phyloP scores from a whole-genome alignment of 1,140 invertebrate genomes.

The Hydropsyche tenuis region DNA sequence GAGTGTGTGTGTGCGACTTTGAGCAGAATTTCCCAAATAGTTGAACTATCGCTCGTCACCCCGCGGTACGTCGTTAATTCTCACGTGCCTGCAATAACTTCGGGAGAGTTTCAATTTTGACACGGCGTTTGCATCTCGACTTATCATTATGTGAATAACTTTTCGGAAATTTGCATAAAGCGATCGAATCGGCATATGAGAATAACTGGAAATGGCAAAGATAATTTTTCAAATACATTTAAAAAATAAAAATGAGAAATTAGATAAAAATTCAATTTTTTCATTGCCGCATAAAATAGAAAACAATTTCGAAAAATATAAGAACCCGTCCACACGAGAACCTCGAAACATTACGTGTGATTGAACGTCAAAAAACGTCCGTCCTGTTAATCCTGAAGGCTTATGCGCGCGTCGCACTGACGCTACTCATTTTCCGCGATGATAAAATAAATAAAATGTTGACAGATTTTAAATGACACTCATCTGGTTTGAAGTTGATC shows the following conservation, averaged over 20 bases:
- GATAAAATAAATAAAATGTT: slow-evolving; percentile 43
- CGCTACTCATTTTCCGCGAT: slow-evolving; percentile 34
- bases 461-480: slow-evolving; percentile 42
- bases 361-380: slow-evolving; percentile 19
- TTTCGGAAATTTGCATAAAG: too few species aligned
- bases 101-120: too few species aligned
- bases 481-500: slow-evolving; percentile 40
- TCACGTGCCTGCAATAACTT: not conserved
- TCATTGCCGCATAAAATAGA: too few species aligned
- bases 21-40: slow-evolving; percentile 9
- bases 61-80: not conserved
- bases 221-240: too few species aligned
- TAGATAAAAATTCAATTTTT: too few species aligned
- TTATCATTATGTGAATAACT: too few species aligned
- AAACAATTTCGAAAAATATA: not conserved
- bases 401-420: slow-evolving; percentile 1
- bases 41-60: slow-evolving; percentile 18
- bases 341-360: not conserved
- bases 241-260: too few species aligned
- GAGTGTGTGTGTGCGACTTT: not conserved
- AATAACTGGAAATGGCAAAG: not conserved
- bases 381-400: slow-evolving; percentile 6
- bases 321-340: not conserved
- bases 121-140: too few species aligned
- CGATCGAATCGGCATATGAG: too few species aligned